Evolutionary conservation across 2,113 vertebrate genomes (phyloP), one percentile per base, ranked within the genome.

Genomic region (Phainopepla nitens): DNA sequence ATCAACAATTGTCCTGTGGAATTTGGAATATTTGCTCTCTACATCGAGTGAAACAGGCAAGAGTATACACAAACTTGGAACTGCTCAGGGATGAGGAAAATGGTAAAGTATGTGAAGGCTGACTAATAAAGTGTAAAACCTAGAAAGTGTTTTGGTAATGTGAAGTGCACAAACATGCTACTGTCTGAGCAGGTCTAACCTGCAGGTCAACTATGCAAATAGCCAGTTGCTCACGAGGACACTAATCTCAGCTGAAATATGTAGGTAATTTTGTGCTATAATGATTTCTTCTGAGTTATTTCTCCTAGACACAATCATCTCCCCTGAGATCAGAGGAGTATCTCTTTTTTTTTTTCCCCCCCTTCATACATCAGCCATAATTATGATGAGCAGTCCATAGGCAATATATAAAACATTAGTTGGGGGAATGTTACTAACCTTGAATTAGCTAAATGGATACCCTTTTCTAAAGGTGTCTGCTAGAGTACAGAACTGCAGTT

Each of bases 141-240:
- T 82, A 89, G 91, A 76, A 94, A 95, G 94, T 95, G 89, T 92
- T 90, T 82, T 91, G 69, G 69, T 84, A 89, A 82, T 45, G 73
- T 68, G 27, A 90, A 80, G 80, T 24, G 29, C 89, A 91, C 44
- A 73, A 95, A 87, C 96, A 80, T 68, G 76, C 75, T 73, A 92
- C 87, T 62, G 71, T 94, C 92, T 89, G 76, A 83, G 85, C 90
- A 96, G 84, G 95, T 96, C 90, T 91, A 93, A 92, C 94, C 90
- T 95, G 95, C 91, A 91, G 61, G 75, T 72, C 89, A 61, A 20
- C 85, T 81, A 70, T 58, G 86, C 89, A 91, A 97, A 92, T 68
- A 82, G 64, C 72, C 2, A 71, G 50, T 44, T 89, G 71, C 44
- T 82, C 45, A 61, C 16, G 13, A 87, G 79, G 53, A 75, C 54